Base-by-base conservation (phyloP, 2,797 vertebrate species). In the Cossypha polioptera region DNA sequence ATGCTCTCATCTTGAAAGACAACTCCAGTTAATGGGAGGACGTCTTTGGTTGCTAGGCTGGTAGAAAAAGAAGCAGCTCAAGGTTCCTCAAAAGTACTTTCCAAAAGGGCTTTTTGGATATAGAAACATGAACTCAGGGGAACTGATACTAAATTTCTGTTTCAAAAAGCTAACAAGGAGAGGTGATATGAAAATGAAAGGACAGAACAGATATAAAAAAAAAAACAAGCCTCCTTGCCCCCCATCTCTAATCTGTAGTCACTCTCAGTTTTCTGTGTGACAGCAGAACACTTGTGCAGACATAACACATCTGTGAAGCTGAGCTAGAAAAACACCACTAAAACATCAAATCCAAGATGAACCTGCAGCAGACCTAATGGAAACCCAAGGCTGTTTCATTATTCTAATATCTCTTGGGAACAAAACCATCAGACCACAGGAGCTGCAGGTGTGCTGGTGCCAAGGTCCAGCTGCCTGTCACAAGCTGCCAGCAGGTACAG, bases 1-100 rank as follows among this genome's bases (percentile, higher is more conserved):
- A 93, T 83, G 84, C 59, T 93, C 45, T 93, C 81, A 67, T 92
- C 62, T 76, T 85, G 51, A 93, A 87, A 92, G 89, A 80, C 2
- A 88, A 71, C 68, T 76, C 59, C 77, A 89, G 38, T 66, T 88
- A 77, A 81, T 8, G 29, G 78, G 48, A 87, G 68, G 71, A 86
- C 42, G 93, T 67, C 77, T 92, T 84, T 35, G 73, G 79, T 73
- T 94, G 80, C 72, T 35, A 88, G 26, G 62, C n/a, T 63, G 38
- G 58, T 33, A 83, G 57, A 69, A 86, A 53, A 61, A 71, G 61
- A 1, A 45, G 66, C 48, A 36, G 54, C 1, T 2, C 11, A 0
- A 63, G 55, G 45, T 45, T 45, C 45, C 45, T 22, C 45, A 45
- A 45, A 45, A 45, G 63, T n/a, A n/a, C 57, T 80, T 69, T 25